Percentiles rank a stretch among this genome's conserved stretches.
phyloP scores from a whole-genome alignment of 1,140 invertebrate species.

The Zophobas morio region DNA sequence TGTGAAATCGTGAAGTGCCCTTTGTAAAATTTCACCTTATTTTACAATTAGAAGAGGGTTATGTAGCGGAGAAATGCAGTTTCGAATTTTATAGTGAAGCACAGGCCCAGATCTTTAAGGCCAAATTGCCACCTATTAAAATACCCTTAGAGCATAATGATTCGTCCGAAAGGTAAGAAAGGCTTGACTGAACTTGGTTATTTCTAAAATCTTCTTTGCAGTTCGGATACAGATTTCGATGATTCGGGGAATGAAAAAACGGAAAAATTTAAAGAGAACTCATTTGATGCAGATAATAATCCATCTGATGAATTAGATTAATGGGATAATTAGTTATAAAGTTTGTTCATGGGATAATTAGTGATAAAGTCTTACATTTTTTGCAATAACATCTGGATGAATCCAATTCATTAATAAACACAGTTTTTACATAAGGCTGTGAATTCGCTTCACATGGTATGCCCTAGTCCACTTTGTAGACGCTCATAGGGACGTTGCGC shows the following conservation, averaged over 20 bases:
- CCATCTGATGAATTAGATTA: not conserved
- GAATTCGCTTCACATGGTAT: conserved; percentile 1
- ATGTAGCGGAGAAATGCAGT: not conserved
- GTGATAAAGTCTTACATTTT: not conserved
- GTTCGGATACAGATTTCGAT: conserved; percentile 2
- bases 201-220: conserved; percentile 3
- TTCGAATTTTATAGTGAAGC: not conserved
- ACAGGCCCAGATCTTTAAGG: not conserved
- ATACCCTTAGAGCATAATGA: not conserved
- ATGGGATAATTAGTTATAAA: conserved; percentile 1
- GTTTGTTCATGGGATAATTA: conserved; percentile 2
- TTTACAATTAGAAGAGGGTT: not conserved
- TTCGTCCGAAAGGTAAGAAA: conserved; percentile 1
- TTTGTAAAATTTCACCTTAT: not conserved
- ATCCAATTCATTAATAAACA: conserved; percentile 1
- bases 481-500: too few species aligned
- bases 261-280: not conserved
- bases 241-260: not conserved
- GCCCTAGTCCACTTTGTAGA: not conserved
- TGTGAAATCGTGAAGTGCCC: too few species aligned
- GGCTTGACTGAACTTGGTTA: not conserved
- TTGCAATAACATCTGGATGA: conserved; percentile 2
- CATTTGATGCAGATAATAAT: not conserved
- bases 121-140: not conserved
- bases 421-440: conserved; percentile 2